Conservation (phyloP, 1,140 invertebrate species). For the Drosophila triauraria region DNA sequence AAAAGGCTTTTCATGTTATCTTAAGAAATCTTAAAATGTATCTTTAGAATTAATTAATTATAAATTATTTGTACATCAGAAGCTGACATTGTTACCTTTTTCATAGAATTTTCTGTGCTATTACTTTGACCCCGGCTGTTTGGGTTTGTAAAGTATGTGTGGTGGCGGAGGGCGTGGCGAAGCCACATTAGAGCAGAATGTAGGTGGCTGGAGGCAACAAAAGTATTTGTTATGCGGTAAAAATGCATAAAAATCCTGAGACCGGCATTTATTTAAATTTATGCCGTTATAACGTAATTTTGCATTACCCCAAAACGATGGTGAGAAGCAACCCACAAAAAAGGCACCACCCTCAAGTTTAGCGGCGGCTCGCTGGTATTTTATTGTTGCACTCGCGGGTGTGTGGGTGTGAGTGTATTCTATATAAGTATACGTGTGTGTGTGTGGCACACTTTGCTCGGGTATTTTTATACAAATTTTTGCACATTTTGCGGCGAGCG, state of each 20-base stretch:
- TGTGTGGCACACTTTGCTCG: slow-evolving; percentile 57
- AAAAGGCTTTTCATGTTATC: too few species aligned
- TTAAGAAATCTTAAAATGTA: too few species aligned
- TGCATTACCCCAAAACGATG: slow-evolving; percentile 81
- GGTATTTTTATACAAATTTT: slow-evolving; percentile 72
- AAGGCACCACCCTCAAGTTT: slow-evolving; percentile 32
- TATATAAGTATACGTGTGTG: slow-evolving; percentile 8
- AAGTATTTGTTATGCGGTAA: slow-evolving; percentile 85
- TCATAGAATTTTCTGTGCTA: neutral
- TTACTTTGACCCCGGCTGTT: neutral
- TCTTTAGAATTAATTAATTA: too few species aligned
- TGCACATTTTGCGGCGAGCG: slow-evolving; percentile 43
- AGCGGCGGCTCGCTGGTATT: slow-evolving; percentile 53
- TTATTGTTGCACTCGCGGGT: slow-evolving; percentile 65
- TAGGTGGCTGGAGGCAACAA: slow-evolving; percentile 68
- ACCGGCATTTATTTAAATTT: slow-evolving; percentile 85
- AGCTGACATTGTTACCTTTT: too few species aligned
- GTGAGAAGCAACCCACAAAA: slow-evolving; percentile 32
- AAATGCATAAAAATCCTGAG: slow-evolving; percentile 85
- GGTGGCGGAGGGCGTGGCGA: slow-evolving; percentile 47
- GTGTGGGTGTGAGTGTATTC: neutral
- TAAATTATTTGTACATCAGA: too few species aligned
- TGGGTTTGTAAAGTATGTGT: slow-evolving; percentile 4
- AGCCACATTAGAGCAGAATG: slow-evolving; percentile 70
- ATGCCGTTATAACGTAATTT: slow-evolving; percentile 85